A percentile compares a stretch with the other conserved stretches of the same genome.
phyloP scores from a whole-genome alignment of 2,113 vertebrate genomes.

The Circaetus cinerascens region DNA sequence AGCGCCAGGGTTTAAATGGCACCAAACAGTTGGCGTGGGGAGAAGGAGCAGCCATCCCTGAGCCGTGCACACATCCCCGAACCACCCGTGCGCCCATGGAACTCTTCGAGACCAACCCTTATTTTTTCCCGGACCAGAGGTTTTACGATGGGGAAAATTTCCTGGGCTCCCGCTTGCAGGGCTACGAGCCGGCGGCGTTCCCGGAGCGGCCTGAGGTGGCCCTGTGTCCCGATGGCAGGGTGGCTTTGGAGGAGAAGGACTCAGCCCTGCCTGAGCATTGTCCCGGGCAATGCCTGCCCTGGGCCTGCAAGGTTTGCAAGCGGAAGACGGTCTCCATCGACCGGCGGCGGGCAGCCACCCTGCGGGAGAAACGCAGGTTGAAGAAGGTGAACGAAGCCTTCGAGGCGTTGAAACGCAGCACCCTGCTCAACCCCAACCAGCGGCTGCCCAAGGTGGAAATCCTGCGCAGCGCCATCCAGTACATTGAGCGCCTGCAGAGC shows the following conservation, averaged over 20 bases:
- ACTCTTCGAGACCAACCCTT: slow-evolving; percentile 97
- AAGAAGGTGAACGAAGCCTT: slow-evolving; percentile 99
- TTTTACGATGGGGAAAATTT: slow-evolving; percentile 94
- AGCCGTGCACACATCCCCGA: slow-evolving; percentile 41
- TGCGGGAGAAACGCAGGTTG: slow-evolving; percentile 91
- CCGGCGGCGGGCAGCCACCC: slow-evolving; percentile 89
- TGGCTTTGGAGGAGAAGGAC: slow-evolving; percentile 85
- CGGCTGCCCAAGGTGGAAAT: slow-evolving; percentile 98
- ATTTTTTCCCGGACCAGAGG: slow-evolving; percentile 94
- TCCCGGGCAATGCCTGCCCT: slow-evolving; percentile 93
- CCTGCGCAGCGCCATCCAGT: slow-evolving; percentile 96
- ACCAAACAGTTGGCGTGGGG: slow-evolving; percentile 84
- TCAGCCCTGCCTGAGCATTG: slow-evolving; percentile 85
- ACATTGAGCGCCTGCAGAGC: slow-evolving; percentile 94
- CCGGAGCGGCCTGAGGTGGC: slow-evolving; percentile 85
- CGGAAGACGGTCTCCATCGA: slow-evolving; percentile 93
- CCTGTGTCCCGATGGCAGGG: slow-evolving; percentile 78
- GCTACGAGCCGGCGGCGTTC: slow-evolving; percentile 81
- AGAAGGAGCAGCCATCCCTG: slow-evolving; percentile 80
- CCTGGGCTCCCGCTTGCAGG: slow-evolving; percentile 84
- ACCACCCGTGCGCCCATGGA: slow-evolving; percentile 79
- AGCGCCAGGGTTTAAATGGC: slow-evolving; percentile 98
- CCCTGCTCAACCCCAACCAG: slow-evolving; percentile 96
- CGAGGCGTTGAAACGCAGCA: slow-evolving; percentile 95
- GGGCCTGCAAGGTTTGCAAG: slow-evolving; percentile 97